Percentiles rank a stretch among this genome's conserved stretches.
These are phyloP conservation scores for Brachypteracias leptosomus DNA, from an alignment of 2,113 vertebrate species.

Conservation along the genomic window DNA sequence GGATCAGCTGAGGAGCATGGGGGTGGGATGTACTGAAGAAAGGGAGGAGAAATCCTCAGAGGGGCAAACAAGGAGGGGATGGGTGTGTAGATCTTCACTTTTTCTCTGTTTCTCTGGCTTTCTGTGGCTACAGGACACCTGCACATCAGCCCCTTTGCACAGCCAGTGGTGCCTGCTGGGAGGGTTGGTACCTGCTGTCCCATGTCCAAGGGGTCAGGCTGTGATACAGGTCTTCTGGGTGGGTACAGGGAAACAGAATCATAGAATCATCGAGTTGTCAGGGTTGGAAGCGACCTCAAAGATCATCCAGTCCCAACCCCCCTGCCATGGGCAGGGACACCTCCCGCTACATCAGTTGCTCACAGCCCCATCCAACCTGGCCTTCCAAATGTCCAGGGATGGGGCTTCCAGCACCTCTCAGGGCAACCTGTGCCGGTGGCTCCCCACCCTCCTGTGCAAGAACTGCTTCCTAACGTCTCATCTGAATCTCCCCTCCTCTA, in stretches of 20 bases:
- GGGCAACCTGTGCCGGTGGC: no score
- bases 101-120: background rate
- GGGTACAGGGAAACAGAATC: background rate
- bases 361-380: no score
- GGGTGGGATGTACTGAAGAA: background rate
- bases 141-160: background rate
- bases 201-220: background rate
- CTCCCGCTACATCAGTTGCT: no score
- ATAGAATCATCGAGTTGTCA: no score
- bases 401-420: no score
- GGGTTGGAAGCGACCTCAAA: no score
- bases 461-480: no score
- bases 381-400: no score
- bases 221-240: background rate
- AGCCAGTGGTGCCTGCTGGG: background rate
- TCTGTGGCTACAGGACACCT: background rate
- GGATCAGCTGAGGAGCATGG: background rate
- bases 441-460: no score
- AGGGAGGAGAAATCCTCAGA: background rate
- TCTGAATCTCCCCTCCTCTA: no score
- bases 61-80: background rate
- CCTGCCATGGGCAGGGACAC: no score
- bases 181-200: background rate
- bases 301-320: no score
- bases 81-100: background rate